phyloP scores from a whole-genome alignment of 2,113 vertebrate genomes.

The Alexandromys fortis region DNA sequence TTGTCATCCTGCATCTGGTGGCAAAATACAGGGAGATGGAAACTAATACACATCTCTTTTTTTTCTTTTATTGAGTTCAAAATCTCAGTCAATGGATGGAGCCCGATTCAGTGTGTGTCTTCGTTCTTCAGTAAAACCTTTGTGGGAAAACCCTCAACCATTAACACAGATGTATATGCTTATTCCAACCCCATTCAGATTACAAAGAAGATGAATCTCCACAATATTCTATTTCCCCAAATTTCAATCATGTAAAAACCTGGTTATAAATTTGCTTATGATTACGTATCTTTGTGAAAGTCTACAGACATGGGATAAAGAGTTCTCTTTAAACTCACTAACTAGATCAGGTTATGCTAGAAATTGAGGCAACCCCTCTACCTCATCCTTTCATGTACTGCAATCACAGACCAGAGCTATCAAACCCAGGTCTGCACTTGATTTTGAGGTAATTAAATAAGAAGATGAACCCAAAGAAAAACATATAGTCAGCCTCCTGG shows the following conservation, averaged over 20 bases:
- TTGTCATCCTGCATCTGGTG: too few species aligned
- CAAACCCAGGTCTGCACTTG: not conserved
- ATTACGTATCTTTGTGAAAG: not conserved
- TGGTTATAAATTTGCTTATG: not conserved
- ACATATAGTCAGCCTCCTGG: too few species aligned
- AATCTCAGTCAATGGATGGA: too few species aligned
- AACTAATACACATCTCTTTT: not conserved
- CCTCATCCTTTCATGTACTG: too few species aligned
- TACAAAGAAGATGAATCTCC: not conserved
- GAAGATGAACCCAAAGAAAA: too few species aligned
- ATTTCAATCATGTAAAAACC: not conserved
- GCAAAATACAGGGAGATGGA: not conserved
- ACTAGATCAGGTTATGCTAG: too few species aligned
- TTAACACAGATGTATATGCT: too few species aligned
- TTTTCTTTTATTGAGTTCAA: not conserved
- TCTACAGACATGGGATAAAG: not conserved
- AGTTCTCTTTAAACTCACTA: not conserved
- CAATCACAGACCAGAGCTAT: not conserved
- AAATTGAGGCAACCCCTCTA: not conserved
- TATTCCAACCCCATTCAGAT: not conserved
- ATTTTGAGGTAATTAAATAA: not conserved
- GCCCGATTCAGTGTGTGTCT: not conserved
- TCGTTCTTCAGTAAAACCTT: not conserved
- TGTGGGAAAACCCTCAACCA: not conserved
- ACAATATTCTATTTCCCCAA: not conserved